Evolutionary conservation across 2,888 invertebrate genomes (phyloP), one percentile per base, ranked within the genome.

Genomic region (Ochropleura plecta): DNA sequence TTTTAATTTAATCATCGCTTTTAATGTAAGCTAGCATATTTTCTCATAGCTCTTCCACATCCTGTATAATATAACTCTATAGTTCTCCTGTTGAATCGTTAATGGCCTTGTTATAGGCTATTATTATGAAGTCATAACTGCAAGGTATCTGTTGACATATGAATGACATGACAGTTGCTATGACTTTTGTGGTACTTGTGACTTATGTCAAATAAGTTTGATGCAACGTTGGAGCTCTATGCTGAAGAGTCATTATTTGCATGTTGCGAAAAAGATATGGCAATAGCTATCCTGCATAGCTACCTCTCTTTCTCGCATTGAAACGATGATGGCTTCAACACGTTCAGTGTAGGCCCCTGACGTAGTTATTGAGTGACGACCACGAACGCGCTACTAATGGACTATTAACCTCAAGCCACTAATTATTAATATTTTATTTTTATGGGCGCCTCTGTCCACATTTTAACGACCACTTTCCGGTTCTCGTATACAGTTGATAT

Each of bases 351-450:
- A 46, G 74, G 67, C 68, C 67, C 79, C 66, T 74, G 79, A 85
- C 73, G 73, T 70, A 62, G 68, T 75, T 73, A 82, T 64, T 79
- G 77, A 86, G 84, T 80, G 88, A 88, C 78, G 74, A 81, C 78
- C 82, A 76, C 78, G 77, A 92, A 92, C 92, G 90, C 90, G 90
- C 83, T 90, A 81, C 92, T 93, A 94, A 95, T 94, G 93, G 94
- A 92, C 93, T 92, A 92, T 95, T 93, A 94, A 94, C 93, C 92
- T 93, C 88, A 91, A 90, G 90, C 91, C 85, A 90, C 91, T 94
- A 93, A 95, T 94, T 95, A 94, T 94, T 94, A 93, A 95, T 95
- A 95, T 95, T 95, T 95, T 94, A 94, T 94, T 93, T 95, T 95
- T 94, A 95, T 92, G 86, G 88, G 86, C 84, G 86, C 90, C 91